These are phyloP conservation scores for Sebastes oblongus DNA, from an alignment of 2,797 vertebrate species.

Conservation along the genomic window DNA sequence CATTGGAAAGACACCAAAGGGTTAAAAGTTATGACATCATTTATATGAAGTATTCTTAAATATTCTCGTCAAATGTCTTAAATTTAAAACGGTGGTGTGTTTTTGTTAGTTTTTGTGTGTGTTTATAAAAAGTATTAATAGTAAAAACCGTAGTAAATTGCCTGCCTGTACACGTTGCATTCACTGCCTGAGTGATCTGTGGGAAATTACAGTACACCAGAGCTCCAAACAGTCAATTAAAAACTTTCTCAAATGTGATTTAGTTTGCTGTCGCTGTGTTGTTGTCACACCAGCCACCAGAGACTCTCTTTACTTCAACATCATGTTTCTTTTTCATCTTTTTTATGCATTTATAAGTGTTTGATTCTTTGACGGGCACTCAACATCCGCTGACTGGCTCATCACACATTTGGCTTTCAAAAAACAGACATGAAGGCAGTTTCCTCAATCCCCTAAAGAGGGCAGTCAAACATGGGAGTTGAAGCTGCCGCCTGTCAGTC, in stretches of 20 bases:
- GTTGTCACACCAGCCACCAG: not conserved
- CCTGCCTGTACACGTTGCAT: not conserved
- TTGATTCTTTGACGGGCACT: not conserved
- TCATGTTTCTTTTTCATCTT: constrained; percentile 21
- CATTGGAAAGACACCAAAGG: not conserved
- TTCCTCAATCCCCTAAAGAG: constrained; percentile 85
- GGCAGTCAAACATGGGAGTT: constrained; percentile 78
- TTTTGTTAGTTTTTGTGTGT: not conserved
- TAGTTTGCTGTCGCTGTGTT: not conserved
- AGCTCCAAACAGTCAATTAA: not conserved
- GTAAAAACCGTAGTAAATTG: not conserved
- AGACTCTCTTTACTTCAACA: not conserved
- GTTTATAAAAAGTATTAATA: too few relatives aligned
- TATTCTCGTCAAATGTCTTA: not conserved
- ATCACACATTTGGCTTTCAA: not conserved
- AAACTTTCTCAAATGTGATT: not conserved
- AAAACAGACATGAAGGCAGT: constrained; percentile 67
- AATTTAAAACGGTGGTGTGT: too few relatives aligned
- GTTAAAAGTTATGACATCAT: not conserved
- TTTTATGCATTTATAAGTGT: not conserved
- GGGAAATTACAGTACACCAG: not conserved
- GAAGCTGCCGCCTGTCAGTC: constrained; percentile 48
- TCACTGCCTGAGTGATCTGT: not conserved
- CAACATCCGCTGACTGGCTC: not conserved
- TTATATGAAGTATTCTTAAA: not conserved